phyloP scores from a whole-genome alignment of 2,113 vertebrate genomes.

The Paraplagusia blochii region DNA sequence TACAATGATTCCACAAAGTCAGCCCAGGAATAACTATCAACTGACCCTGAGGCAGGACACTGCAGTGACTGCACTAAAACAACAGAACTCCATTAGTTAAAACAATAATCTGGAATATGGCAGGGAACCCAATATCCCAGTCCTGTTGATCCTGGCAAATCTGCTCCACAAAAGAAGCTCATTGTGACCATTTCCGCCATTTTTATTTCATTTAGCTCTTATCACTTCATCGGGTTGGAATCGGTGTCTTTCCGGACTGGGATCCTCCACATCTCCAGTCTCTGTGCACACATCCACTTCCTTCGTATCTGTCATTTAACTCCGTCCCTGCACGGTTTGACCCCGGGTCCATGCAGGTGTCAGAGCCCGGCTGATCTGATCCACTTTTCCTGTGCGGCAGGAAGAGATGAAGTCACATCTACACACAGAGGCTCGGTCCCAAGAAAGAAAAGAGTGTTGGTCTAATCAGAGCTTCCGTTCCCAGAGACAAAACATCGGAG shows the following conservation, averaged over 20 bases:
- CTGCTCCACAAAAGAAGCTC: not conserved
- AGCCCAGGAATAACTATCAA: too few relatives aligned
- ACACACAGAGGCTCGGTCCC: slow-evolving; percentile 22
- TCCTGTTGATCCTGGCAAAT: slow-evolving; percentile 28
- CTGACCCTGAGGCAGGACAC: too few relatives aligned
- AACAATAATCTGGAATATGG: slow-evolving; percentile 30
- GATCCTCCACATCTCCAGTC: not conserved
- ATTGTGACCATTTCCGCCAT: slow-evolving; percentile 23
- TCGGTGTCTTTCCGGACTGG: slow-evolving; percentile 10
- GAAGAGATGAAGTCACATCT: slow-evolving; percentile 62
- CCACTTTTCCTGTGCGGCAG: slow-evolving; percentile 61
- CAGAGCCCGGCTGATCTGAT: slow-evolving; percentile 33
- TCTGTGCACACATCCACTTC: not conserved
- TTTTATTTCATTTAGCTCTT: slow-evolving; percentile 33
- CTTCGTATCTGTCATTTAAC: slow-evolving; percentile 13
- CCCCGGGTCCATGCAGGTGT: slow-evolving; percentile 43
- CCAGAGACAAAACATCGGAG: slow-evolving; percentile 44
- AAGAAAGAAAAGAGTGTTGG: slow-evolving; percentile 42
- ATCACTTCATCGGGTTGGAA: slow-evolving; percentile 36
- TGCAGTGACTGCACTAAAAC: too few relatives aligned
- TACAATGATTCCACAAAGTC: too few relatives aligned
- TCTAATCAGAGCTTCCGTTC: slow-evolving; percentile 57
- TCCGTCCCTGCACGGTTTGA: not conserved
- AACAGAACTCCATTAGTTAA: slow-evolving; percentile 7
- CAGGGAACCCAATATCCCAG: slow-evolving; percentile 10